Base-by-base conservation (phyloP, 2,113 vertebrate genomes). In the Indri indri region DNA sequence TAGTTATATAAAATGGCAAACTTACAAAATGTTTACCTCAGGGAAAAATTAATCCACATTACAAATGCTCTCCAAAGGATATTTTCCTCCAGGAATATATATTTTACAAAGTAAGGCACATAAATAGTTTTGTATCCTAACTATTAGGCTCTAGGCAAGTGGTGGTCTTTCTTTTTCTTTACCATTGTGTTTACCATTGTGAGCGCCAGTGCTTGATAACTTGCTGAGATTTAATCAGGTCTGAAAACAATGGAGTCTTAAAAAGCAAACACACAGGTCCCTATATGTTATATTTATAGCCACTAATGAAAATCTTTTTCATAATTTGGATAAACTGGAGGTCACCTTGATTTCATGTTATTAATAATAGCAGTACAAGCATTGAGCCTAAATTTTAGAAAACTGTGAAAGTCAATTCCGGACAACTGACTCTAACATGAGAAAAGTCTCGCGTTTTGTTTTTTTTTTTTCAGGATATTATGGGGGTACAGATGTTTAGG, bases 321-420 rank as follows among this genome's bases (percentile, higher is more conserved):
- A 87, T 70, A 54, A 45, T 63, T 79, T 79, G 54, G 25, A 66
- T 80, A 86, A 82, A 91, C 13, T 18, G n/a, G 17, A 90, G 7
- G 37, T 17, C 47, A 54, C 32, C 91, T 80, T 57, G 45, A 59
- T 77, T 88, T 93, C 80, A 57, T 50, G 20, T 11, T 47, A 30
- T 50, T 66, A 63, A 22, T 66, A 57, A 40, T 2, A 68, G 10
- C 50, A 68, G 42, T 11, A 13, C 34, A 80, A 65, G 5, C 71
- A 94, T 9, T 93, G 23, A 83, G n/a, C 8, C 45, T 92, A 30
- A 52, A 88, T 68, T 88, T 96, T 50, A 81, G n/a, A 54, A 91
- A 93, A 74, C 2, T 45, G 40, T 42, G 45, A 88, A 90, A 88
- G 70, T n/a, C 52, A 90, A 68, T 70, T 61, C 25, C n/a, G 45